phyloP scores from a whole-genome alignment of 2,113 vertebrate species.

The Actenoides lindsayi region DNA sequence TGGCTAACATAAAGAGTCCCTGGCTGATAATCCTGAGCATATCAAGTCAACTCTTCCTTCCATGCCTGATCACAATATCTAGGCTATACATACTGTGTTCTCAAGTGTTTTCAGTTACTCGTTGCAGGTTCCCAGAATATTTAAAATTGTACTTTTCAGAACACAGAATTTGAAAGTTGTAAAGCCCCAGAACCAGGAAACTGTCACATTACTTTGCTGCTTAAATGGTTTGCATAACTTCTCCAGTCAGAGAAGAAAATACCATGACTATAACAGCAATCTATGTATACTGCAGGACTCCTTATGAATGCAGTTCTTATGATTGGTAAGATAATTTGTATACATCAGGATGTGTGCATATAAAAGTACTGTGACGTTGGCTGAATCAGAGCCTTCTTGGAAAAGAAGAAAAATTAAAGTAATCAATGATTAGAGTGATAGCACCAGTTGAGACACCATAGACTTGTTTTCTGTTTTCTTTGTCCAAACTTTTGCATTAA shows the following conservation, averaged over 20 bases:
- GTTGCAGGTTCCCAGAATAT: neutral
- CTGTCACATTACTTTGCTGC: neutral
- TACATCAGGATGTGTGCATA: neutral
- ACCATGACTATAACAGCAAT: neutral
- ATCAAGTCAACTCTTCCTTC: neutral
- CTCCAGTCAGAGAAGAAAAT: neutral
- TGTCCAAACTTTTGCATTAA: neutral
- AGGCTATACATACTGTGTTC: neutral
- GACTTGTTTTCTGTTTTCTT: neutral
- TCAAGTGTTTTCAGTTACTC: neutral
- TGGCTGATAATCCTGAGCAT: neutral
- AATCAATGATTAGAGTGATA: neutral
- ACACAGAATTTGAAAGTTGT: neutral
- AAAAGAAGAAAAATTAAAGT: neutral
- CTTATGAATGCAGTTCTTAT: neutral
- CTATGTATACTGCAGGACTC: neutral
- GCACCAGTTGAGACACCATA: neutral
- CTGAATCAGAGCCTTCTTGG: neutral
- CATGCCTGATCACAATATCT: neutral
- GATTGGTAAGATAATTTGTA: too few species aligned
- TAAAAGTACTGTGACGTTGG: neutral
- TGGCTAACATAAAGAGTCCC: neutral
- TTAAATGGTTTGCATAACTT: neutral
- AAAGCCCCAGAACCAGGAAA: neutral
- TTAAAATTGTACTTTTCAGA: neutral